Conservation (phyloP, 2,888 invertebrate genomes). For the Chalcosyrphus nemorum region DNA sequence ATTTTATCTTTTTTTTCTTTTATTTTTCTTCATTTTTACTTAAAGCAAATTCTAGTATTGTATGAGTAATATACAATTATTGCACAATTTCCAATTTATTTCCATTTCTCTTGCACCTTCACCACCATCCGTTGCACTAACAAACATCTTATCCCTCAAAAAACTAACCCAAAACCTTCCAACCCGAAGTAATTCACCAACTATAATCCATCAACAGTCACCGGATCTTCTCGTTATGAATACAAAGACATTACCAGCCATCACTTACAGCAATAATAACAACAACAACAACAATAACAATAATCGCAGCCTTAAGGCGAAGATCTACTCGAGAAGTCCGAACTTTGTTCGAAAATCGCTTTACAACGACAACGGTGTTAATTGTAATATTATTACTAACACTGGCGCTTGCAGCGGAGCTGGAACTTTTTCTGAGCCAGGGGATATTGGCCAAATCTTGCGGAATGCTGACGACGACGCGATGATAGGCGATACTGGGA, state of each 20-base stretch:
- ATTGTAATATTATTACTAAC: constrained; percentile 68
- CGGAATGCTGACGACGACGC: constrained; percentile 68
- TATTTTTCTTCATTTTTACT: constrained; percentile 4
- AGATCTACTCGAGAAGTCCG: constrained; percentile 56
- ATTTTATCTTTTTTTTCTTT: constrained; percentile 17
- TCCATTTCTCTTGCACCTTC: constrained; percentile 52
- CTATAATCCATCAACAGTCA: constrained; percentile 68
- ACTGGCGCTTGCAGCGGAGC: constrained; percentile 61
- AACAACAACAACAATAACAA: constrained; percentile 49
- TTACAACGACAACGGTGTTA: constrained; percentile 63
- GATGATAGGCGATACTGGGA: constrained; percentile 67
- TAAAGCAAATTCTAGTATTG: constrained; percentile 38
- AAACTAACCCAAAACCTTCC: constrained; percentile 38
- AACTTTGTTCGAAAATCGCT: constrained; percentile 45
- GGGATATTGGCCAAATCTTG: constrained; percentile 63
- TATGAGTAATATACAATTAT: constrained; percentile 52
- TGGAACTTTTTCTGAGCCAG: constrained; percentile 58
- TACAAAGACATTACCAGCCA: constrained; percentile 37
- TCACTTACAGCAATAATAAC: constrained; percentile 27
- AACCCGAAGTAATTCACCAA: constrained; percentile 68
- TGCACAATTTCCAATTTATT: constrained; percentile 58
- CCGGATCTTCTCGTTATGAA: constrained; percentile 71
- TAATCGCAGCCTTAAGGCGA: constrained; percentile 50
- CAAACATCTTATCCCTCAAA: constrained; percentile 37
- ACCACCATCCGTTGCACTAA: constrained; percentile 69